A percentile compares a stretch with the other conserved stretches of the same genome.
These are phyloP conservation scores for Scaptomyza cyrtandrae DNA, from an alignment of 2,888 invertebrate genomes.

Conservation along the genomic window DNA sequence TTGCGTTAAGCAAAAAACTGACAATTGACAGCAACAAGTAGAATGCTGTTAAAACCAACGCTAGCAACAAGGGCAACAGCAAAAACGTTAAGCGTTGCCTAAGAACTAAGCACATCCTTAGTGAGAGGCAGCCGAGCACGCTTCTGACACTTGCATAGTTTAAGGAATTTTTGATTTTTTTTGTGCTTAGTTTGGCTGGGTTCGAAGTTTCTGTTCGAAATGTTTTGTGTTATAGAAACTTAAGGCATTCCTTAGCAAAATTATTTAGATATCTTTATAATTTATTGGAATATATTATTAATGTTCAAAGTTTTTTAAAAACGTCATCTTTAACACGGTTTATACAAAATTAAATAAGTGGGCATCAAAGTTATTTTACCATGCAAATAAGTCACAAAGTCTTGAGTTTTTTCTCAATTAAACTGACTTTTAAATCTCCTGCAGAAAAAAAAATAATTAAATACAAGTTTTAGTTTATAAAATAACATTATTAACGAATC, in stretches of 20 bases:
- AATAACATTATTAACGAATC: too few species aligned
- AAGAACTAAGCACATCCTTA: conserved; percentile 27
- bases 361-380: too few species aligned
- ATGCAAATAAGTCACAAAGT: too few species aligned
- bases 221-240: too few species aligned
- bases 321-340: too few species aligned
- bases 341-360: too few species aligned
- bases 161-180: not conserved
- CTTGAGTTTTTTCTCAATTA: too few species aligned
- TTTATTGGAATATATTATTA: not conserved
- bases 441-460: too few species aligned
- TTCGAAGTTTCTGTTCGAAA: not conserved
- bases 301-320: not conserved
- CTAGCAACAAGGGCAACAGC: conserved; percentile 6
- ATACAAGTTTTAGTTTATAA: too few species aligned
- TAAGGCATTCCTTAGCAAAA: too few species aligned
- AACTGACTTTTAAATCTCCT: too few species aligned
- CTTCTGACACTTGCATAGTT: conserved; percentile 1
- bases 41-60: conserved; percentile 17
- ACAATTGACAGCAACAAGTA: conserved; percentile 69
- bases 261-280: not conserved
- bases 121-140: not conserved
- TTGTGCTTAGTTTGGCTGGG: not conserved
- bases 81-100: conserved; percentile 12
- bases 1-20: conserved; percentile 35